Base-by-base conservation (phyloP, 2,797 vertebrate genomes). In the Sebastiscus tertius region DNA sequence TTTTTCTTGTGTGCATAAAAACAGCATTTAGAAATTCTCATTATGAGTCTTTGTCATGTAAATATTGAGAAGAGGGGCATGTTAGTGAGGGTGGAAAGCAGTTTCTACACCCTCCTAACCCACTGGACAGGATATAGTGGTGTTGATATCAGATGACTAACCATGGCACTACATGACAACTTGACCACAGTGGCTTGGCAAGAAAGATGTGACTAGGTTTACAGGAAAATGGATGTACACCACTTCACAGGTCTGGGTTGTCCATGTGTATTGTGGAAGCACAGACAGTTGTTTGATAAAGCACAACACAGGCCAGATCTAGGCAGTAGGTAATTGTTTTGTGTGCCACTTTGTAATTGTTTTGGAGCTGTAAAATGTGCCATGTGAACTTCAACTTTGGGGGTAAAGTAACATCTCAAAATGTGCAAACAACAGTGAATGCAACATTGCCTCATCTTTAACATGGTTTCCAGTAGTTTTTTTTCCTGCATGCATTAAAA, bases 111-210 rank as follows among this genome's bases (percentile, higher is more conserved):
- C 67, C 29, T 55, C 26, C 46, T 68, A 20, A 65, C 34, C 63
- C 24, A 75, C 33, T 79, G 58, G 75, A 55, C 66, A 64, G 59
- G 42, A 65, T 22, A 20, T 9, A 81, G 74, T 52, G 76, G 49
- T 83, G 74, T 52, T 79, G 49, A 59, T 78, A 76, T 84, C 29
- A 66, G 39, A 74, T 72, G 16, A 83, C 73, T 68, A 36, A 36
- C 59, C 22, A 52, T 60, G 49, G 4, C 27, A 69, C 18, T 54
- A 42, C 13, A 42, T 42, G 81, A 46, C 49, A 84, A 52, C 62
- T 52, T 63, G 11, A 60, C 16, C 29, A 79, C 54, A 22, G 14
- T 16, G 31, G 14, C 22, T 79, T 31, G 18, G 14, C 5, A 49
- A 5, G 63, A 22, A 42, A 56, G 24, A 11, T 7, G 6, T 3